phyloP scores from a whole-genome alignment of 2,113 vertebrate genomes.

The Scortum barcoo region DNA sequence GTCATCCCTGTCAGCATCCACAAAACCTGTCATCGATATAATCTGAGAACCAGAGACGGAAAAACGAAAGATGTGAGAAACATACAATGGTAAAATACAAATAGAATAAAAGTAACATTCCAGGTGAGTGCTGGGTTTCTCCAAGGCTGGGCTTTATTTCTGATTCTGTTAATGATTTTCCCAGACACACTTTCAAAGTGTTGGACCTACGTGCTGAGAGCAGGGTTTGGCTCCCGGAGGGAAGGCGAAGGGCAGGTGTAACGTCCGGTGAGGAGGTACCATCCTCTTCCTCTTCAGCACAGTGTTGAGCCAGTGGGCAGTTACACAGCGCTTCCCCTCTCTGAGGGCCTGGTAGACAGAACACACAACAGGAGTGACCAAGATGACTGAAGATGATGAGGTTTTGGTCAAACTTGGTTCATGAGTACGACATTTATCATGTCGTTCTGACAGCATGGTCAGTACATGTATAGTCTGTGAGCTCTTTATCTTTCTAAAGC shows the following conservation, averaged over 20 bases:
- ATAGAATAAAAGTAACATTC: neutral
- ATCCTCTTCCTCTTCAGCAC: conserved; percentile 94
- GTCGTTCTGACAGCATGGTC: too few species aligned
- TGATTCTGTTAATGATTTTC: neutral
- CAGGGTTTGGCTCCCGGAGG: conserved; percentile 96
- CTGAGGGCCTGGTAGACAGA: conserved; percentile 86
- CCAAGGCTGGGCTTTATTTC: neutral
- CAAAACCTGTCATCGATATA: conserved; percentile 96
- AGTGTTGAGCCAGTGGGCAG: conserved; percentile 95
- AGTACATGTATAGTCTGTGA: neutral
- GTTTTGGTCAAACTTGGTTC: neutral
- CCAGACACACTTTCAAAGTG: too few species aligned
- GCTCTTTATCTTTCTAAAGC: neutral
- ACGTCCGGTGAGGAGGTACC: conserved; percentile 92
- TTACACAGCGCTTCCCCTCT: conserved; percentile 95
- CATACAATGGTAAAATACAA: neutral
- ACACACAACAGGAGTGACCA: too few species aligned
- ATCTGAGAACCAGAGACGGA: conserved; percentile 86
- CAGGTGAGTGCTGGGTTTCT: neutral
- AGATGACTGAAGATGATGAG: neutral
- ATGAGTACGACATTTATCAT: neutral
- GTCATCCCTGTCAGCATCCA: conserved; percentile 95
- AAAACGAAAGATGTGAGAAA: neutral
- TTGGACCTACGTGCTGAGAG: conserved; percentile 92
- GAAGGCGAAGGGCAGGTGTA: conserved; percentile 96